Conservation (phyloP, 2,797 vertebrate species). For the Periparus ater region DNA sequence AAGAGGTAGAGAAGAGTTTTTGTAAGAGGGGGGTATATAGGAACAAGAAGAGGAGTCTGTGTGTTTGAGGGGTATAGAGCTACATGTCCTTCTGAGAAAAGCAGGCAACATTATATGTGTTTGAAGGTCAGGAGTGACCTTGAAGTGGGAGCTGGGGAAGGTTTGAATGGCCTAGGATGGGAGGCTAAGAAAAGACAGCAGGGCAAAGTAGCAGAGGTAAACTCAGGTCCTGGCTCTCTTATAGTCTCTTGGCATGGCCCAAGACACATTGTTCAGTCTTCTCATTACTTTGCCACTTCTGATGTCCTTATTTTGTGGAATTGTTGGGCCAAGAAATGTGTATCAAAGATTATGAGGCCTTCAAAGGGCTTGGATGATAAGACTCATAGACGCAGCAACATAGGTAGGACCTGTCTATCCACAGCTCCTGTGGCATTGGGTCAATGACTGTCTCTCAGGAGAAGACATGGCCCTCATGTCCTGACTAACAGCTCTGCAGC, state of each 20-base stretch:
- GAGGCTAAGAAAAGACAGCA: background rate
- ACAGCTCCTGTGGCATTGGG: background rate
- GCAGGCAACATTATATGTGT: background rate
- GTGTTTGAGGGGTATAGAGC: background rate
- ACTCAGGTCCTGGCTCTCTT: background rate
- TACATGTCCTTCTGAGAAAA: background rate
- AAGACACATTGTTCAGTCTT: background rate
- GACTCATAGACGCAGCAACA: background rate
- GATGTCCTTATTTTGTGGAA: background rate
- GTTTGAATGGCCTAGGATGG: background rate
- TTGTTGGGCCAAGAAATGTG: background rate
- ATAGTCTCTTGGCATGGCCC: background rate
- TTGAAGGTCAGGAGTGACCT: background rate
- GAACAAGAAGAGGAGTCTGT: background rate
- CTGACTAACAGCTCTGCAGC: background rate
- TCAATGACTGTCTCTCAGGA: background rate
- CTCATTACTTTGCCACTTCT: background rate
- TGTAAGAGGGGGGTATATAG: background rate
- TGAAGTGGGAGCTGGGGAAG: background rate
- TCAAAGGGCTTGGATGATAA: background rate
- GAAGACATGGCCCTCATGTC: background rate
- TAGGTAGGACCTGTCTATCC: background rate
- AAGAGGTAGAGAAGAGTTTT: background rate
- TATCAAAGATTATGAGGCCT: background rate
- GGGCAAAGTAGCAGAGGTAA: background rate